These are phyloP conservation scores for Pagetopsis macropterus DNA, from an alignment of 2,797 vertebrate genomes.

Conservation along the genomic window DNA sequence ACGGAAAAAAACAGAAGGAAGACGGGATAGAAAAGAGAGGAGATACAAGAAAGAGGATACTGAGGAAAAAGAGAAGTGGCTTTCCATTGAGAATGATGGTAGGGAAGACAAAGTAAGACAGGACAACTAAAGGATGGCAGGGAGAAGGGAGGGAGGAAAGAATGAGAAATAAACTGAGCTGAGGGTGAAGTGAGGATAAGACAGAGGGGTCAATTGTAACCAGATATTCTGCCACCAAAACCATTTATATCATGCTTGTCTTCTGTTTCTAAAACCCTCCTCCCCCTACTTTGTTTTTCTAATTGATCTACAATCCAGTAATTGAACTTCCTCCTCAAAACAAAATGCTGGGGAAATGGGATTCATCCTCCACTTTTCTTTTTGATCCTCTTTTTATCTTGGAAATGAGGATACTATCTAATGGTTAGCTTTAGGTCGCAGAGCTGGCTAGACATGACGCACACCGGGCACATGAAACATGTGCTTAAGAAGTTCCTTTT, in stretches of 20 bases:
- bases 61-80: neutral
- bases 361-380: constrained; percentile 48
- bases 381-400: constrained; percentile 47
- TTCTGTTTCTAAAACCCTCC: constrained; percentile 25
- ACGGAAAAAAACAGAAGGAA: constrained; percentile 5
- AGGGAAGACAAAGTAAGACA: constrained; percentile 8
- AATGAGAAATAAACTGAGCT: constrained; percentile 39
- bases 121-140: constrained; percentile 2
- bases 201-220: constrained; percentile 51
- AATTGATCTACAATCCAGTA: constrained; percentile 71
- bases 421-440: constrained; percentile 65
- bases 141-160: neutral
- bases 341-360: constrained; percentile 41
- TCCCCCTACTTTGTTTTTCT: constrained; percentile 23
- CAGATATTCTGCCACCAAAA: constrained; percentile 46
- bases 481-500: constrained; percentile 47
- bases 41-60: neutral
- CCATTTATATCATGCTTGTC: constrained; percentile 50
- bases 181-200: constrained; percentile 45
- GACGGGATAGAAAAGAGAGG: neutral
- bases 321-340: constrained; percentile 63
- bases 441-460: constrained; percentile 49
- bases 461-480: constrained; percentile 65
- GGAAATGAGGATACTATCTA: constrained; percentile 74
- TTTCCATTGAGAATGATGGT: neutral